Evolutionary conservation across 2,888 invertebrate species (phyloP), one percentile per base, ranked within the genome.

Genomic region (Noctua janthina): DNA sequence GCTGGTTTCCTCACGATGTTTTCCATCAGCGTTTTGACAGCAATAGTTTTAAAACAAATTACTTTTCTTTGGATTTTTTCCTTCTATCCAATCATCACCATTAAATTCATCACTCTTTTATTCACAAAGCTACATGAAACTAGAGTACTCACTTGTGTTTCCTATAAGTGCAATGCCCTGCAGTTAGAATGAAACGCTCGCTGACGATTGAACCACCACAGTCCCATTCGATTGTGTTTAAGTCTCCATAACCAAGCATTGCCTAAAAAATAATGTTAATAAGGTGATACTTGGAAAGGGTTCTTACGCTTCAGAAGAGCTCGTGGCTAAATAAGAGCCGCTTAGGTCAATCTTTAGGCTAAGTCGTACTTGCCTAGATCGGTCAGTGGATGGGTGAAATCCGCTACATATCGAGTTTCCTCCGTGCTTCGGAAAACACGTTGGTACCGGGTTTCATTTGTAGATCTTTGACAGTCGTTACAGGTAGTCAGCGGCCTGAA

Each of bases 121-220:
- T n/a, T n/a, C n/a, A 59, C 59, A 5, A n/a, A 59, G 13, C 15
- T 23, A 10, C 23, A 56, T 13, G n/a, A 17, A 17, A 8, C 29
- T 51, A 51, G 5, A 5, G 64, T 68, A 77, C 87, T 83, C 46
- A 88, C 88, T 46, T 10, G 0, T 15, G n/a, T 0, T 11, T 10
- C 2, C n/a, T 23, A 0, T 56, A 51, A 0, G 64, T 76, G 11
- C 88, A 88, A 39, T 88, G 88, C 3, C 72, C 87, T 0, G 88
- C 88, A 0, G 88, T 87, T 7, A 88, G n/a, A 2, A 88, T 64
- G 17, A 81, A 88, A 0, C 66, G 43, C 4, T 88, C 88, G 13
- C 88, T 88, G 29, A 88, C 81, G 13, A 88, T 66, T 0, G 87
- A 49, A 0, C 88, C 88, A 0, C 85, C 87, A 29, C 88, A 88